Evolutionary conservation across 2,888 invertebrate species (phyloP), one percentile per base, ranked within the genome.

Genomic region (Ferrisia virgata): DNA sequence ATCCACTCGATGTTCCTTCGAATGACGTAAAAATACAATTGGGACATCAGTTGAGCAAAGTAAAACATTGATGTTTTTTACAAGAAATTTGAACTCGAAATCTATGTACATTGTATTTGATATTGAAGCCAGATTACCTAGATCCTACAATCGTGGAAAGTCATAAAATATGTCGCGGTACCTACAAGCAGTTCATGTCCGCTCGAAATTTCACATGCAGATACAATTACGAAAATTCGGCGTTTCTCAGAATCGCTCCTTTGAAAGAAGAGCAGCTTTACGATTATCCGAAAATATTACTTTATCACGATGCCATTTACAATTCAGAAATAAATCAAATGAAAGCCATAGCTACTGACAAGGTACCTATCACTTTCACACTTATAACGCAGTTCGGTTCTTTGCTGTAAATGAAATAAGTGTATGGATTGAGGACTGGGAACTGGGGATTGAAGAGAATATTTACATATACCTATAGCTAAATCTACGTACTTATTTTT

Each of bases 381-480:
- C 53, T 31, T 36, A 47, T n/a, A 5, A 18, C 28, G 43, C 85
- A 31, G 58, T 97, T 0, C 98, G 98, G 1, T 97, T 98, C 98
- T 98, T 89, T 94, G n/a, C n/a, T n/a, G n/a, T n/a, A n/a, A 96
- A 39, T 92, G 93, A 87, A 98, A 98, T 0, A 96, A 98, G n/a
- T n/a, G n/a, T n/a, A n/a, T n/a, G n/a, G n/a, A n/a, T n/a, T n/a
- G n/a, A n/a, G n/a, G n/a, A n/a, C n/a, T n/a, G n/a, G n/a, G n/a
- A n/a, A n/a, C n/a, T n/a, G n/a, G n/a, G n/a, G n/a, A n/a, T n/a
- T n/a, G n/a, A n/a, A n/a, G n/a, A n/a, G n/a, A n/a, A n/a, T n/a
- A n/a, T n/a, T n/a, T n/a, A n/a, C n/a, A n/a, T n/a, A n/a, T n/a
- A n/a, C n/a, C n/a, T n/a, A n/a, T n/a, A n/a, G n/a, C n/a, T n/a